phyloP scores from a whole-genome alignment of 2,797 vertebrate genomes.

The Hapalemur alaotrensis region DNA sequence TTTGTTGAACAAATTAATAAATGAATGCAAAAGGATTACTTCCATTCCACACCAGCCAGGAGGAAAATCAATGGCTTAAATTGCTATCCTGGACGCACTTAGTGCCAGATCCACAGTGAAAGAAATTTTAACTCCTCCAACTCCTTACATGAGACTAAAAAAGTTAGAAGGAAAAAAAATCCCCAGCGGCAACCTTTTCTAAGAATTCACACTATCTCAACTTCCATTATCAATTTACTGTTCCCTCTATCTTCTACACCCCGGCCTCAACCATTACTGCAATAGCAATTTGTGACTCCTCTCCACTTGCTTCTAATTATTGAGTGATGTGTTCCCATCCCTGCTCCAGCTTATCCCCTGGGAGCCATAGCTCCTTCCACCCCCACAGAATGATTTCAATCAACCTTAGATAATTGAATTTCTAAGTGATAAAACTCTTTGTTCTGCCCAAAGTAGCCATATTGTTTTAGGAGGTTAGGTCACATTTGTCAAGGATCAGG shows the following conservation, averaged over 20 bases:
- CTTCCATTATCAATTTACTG: not conserved
- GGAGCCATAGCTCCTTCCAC: not conserved
- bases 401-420: not conserved
- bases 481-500: not conserved
- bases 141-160: not conserved
- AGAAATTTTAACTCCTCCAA: not conserved
- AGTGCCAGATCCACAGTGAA: not conserved
- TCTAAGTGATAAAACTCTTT: not conserved
- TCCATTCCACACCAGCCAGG: not conserved
- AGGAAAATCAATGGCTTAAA: not conserved
- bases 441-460: not conserved
- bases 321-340: not conserved
- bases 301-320: not conserved
- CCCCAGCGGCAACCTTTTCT: not conserved
- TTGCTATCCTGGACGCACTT: not conserved
- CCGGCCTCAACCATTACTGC: not conserved
- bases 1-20: not conserved
- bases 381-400: not conserved
- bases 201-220: not conserved
- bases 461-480: not conserved
- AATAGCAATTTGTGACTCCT: not conserved
- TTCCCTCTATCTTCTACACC: too few species aligned
- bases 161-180: not conserved
- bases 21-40: not conserved
- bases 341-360: not conserved